Evolutionary conservation across 2,113 vertebrate species (phyloP).

Genomic region (Bubo scandiacus): DNA sequence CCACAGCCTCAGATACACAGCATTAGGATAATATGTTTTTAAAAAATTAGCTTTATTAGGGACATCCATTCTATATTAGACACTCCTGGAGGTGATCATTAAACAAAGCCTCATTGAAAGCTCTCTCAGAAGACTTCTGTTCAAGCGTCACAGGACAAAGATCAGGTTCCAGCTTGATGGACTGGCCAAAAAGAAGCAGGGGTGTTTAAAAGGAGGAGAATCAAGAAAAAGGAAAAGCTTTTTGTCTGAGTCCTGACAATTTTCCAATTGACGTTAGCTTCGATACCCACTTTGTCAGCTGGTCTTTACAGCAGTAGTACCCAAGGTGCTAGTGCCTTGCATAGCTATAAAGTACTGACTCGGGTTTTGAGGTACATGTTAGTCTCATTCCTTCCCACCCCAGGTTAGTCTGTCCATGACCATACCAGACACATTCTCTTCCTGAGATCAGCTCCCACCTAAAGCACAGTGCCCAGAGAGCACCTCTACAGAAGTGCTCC

Average conservation of each 20-base stretch:
- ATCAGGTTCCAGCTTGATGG: not conserved
- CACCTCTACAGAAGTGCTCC: not conserved
- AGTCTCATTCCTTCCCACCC: not conserved
- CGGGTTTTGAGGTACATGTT: not conserved
- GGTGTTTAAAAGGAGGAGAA: not conserved
- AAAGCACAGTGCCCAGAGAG: not conserved
- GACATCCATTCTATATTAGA: not conserved
- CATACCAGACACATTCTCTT: not conserved
- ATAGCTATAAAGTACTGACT: not conserved
- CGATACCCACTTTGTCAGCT: not conserved
- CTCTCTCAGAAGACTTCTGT: not conserved
- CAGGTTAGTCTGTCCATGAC: not conserved
- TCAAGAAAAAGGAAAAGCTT: not conserved
- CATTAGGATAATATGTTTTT: not conserved
- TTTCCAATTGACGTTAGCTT: not conserved
- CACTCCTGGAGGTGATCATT: not conserved
- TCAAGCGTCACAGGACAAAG: not conserved
- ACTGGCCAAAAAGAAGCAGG: not conserved
- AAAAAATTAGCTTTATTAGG: not conserved
- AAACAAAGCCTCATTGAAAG: not conserved
- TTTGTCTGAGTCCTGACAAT: not conserved
- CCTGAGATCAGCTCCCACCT: not conserved
- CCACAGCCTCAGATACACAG: not conserved
- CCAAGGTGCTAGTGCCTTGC: not conserved
- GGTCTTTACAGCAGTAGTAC: not conserved